Evolutionary conservation across 92 coral and sea anemone genomes (phyloP), one percentile per base, ranked within the genome.

Genomic region (Epizoanthus ramosus): DNA sequence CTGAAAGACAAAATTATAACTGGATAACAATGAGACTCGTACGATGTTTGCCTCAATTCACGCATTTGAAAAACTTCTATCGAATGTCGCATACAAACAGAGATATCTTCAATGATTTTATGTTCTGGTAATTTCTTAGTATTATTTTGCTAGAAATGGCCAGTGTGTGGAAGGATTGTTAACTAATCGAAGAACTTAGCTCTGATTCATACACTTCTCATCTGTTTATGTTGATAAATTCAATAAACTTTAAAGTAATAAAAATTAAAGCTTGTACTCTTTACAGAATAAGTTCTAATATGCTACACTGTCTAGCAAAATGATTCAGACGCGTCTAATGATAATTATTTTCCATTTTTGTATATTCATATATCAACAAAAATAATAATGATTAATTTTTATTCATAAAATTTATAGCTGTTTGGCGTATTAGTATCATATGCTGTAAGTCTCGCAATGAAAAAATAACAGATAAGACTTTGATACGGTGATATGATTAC

Each of bases 241-340:
- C 57, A 77, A 77, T 77, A 37, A 60, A 77, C 45, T 75, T 60
- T 58, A 77, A 77, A 77, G 71, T 43, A 77, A 77, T 61, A 56
- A 77, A 50, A 35, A 77, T 77, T 77, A 77, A 53, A 39, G 71
- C 57, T 22, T 61, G 22, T 41, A 67, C 72, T 67, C 5, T 67
- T 19, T 19, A 19, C 72, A 18, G 35, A 41, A 67, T 67, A 28
- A 17, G 50, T 67, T 28, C 33, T 67, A 67, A 67, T 16, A 39
- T 10, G 66, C 63, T 14, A 18, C 70, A 77, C 64, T 50, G 71
- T 77, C 82, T 63, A 61, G 33, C 64, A 21, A 52, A 22, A 59
- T 77, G 4, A 61, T 61, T 77, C 28, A 77, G 47, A 60, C 21
- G 58, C 41, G 63, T 39, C 59, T 77, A 43, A 69, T 60, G 61